Evolutionary conservation across 2,797 vertebrate genomes (phyloP), one percentile per base, ranked within the genome.

Genomic region (Cyclopterus lumpus): DNA sequence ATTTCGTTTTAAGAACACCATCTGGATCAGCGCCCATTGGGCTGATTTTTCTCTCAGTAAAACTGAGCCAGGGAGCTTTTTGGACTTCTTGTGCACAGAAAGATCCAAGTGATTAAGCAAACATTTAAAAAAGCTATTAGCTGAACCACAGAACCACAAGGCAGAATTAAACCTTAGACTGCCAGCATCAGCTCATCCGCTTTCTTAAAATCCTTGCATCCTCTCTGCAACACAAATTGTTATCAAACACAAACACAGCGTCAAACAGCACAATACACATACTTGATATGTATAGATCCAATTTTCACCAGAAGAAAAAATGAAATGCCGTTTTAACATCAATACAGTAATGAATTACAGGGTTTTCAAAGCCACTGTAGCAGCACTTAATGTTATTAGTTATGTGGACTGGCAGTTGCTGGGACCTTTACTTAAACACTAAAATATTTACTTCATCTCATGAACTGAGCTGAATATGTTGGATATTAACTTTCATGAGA

Each of bases 31-130:
- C 0, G 67, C 67, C 67, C 75, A 26, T 85, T 86, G 63, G 64
- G 68, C 55, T 54, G 46, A 84, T 76, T 65, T 66, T 75, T 73
- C 80, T 82, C 83, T 86, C 80, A 73, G 77, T 69, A 62, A 61
- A 72, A 85, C 54, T 46, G 63, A 86, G 66, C 72, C 82, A 88
- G 79, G 69, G 83, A 88, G 78, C 69, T 73, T 77, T 87, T 82
- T 90, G 84, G 83, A 86, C 85, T 85, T 71, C 24, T 30, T 77
- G 7, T 62, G 42, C 77, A 76, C 38, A 61, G 74, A 71, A 44
- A 60, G 86, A 91, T 86, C 87, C 80, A 87, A 90, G 77, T 86
- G 88, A 91, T 92, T 87, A 85, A 85, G 76, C 24, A 85, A 83
- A 88, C 77, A 67, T 88, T 88, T 86, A 6, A 62, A 89, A 91